Conservation (phyloP, 2,888 invertebrate species). For the Tipula confusa region DNA sequence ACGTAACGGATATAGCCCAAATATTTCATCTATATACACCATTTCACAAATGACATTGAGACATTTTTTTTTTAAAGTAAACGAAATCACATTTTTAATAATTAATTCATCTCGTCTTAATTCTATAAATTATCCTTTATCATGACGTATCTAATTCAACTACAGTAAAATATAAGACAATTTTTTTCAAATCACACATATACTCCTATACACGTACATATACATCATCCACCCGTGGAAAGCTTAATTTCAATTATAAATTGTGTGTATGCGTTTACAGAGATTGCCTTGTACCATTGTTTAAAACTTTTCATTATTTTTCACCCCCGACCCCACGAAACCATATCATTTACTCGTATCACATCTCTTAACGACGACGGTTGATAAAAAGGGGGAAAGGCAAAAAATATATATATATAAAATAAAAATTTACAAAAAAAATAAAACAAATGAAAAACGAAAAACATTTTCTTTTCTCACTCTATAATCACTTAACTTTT, state of each 20-base stretch:
- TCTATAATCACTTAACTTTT: conserved; percentile 25
- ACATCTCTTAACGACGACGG: background rate
- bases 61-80: background rate
- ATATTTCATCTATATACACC: background rate
- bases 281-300: conserved; percentile 1
- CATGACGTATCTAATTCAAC: background rate
- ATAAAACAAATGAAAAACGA: too few relatives aligned
- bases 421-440: background rate
- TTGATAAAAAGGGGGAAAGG: background rate
- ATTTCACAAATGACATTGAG: background rate
- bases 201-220: background rate
- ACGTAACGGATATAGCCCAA: too few relatives aligned
- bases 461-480: background rate
- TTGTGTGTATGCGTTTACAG: background rate
- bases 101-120: background rate
- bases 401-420: background rate
- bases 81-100: background rate
- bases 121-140: conserved; percentile 12
- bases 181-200: background rate
- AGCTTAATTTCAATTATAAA: background rate
- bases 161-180: background rate
- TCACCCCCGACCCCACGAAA: background rate
- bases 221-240: background rate
- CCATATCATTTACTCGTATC: background rate
- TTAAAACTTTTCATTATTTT: background rate